These are phyloP conservation scores for Hipposideros armiger DNA, from an alignment of 2,113 vertebrate species.

Conservation along the genomic window DNA sequence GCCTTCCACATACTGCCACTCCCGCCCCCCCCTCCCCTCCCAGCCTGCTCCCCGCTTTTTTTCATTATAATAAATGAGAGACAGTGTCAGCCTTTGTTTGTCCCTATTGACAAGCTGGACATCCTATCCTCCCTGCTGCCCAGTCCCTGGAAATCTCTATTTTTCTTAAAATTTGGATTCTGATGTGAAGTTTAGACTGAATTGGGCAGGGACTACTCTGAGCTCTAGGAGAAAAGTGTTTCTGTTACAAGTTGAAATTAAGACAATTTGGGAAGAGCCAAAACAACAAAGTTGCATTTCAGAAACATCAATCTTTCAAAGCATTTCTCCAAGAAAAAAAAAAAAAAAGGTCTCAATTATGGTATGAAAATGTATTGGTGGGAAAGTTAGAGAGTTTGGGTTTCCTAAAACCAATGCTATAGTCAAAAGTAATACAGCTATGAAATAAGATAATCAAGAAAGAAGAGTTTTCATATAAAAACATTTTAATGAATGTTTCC, in stretches of 20 bases:
- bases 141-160: neutral
- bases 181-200: neutral
- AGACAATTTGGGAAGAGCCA: constrained; percentile 10
- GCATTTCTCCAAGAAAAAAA: neutral
- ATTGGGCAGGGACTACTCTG: neutral
- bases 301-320: constrained; percentile 27
- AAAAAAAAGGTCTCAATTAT: neutral
- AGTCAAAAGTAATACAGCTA: neutral
- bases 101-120: neutral
- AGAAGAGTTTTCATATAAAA: constrained; percentile 7
- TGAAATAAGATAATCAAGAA: constrained; percentile 28
- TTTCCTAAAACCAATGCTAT: constrained; percentile 21
- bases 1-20: too few relatives aligned
- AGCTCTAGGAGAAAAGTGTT: neutral
- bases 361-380: neutral
- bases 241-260: constrained; percentile 16
- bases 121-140: neutral
- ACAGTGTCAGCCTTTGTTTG: neutral
- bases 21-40: neutral
- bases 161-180: constrained; percentile 29
- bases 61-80: neutral
- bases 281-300: neutral
- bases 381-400: neutral
- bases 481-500: constrained; percentile 22
- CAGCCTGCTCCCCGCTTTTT: too few relatives aligned